Conservation (phyloP, 2,797 vertebrate genomes). For the Sebastes glaucus region DNA sequence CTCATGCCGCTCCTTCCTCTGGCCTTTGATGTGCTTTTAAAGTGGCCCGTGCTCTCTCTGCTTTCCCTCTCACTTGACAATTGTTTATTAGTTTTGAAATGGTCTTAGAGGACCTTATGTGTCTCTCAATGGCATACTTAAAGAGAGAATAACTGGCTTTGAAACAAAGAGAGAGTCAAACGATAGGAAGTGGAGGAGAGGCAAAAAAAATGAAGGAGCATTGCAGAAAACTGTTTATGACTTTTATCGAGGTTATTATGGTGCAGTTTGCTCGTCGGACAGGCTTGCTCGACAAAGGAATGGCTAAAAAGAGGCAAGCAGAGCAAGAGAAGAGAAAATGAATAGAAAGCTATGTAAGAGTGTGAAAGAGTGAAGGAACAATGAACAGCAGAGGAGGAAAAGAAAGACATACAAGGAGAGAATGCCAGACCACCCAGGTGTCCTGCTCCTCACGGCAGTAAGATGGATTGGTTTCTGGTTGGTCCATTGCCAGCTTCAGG, state of each 20-base stretch:
- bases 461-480: constrained; percentile 57
- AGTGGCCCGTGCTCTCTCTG: constrained; percentile 85
- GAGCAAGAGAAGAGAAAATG: constrained; percentile 44
- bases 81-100: constrained; percentile 96
- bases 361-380: constrained; percentile 15
- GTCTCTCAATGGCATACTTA: constrained; percentile 76
- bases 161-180: constrained; percentile 54
- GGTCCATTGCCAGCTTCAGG: constrained; percentile 27
- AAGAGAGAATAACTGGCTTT: constrained; percentile 61
- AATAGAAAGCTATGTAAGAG: constrained; percentile 53
- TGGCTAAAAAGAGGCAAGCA: neutral
- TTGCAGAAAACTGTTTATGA: constrained; percentile 84
- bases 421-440: constrained; percentile 89
- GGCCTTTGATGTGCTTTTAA: constrained; percentile 92
- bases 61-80: constrained; percentile 90
- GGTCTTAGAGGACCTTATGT: constrained; percentile 87
- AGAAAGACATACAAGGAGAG: constrained; percentile 49
- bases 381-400: constrained; percentile 10
- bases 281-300: constrained; percentile 21
- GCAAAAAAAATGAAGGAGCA: constrained; percentile 36
- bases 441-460: constrained; percentile 50
- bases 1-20: constrained; percentile 57
- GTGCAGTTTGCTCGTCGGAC: constrained; percentile 72
- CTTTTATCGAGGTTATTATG: constrained; percentile 87
- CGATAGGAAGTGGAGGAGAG: constrained; percentile 43